These are phyloP conservation scores for Takifugu rubripes DNA, from an alignment of 2,797 vertebrate species.

Conservation along the genomic window DNA sequence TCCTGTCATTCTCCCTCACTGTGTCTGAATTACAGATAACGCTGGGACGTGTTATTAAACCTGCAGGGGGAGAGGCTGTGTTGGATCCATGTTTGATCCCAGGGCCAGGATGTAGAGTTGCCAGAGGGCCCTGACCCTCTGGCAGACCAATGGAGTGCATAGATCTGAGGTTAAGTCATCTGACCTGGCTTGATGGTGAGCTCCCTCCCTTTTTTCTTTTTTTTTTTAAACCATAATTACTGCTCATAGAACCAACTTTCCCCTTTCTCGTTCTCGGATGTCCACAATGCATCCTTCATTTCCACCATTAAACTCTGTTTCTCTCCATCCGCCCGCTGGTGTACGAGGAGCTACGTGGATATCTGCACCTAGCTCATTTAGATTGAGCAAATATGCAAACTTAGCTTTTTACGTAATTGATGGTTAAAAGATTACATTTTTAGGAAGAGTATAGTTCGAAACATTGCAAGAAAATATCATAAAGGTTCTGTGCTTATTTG, in stretches of 20 bases:
- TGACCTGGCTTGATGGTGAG: conserved; percentile 59
- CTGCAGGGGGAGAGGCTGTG: conserved; percentile 6
- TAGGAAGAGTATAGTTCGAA: too few relatives aligned
- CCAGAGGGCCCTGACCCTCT: conserved; percentile 65
- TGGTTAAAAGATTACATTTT: too few relatives aligned
- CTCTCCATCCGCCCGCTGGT: not conserved
- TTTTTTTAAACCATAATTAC: conserved; percentile 71
- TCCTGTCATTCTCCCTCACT: not conserved
- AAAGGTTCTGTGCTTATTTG: too few relatives aligned
- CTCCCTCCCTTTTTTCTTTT: conserved; percentile 7
- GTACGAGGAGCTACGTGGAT: too few relatives aligned
- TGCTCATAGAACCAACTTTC: conserved; percentile 65
- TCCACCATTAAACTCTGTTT: not conserved
- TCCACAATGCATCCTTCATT: conserved; percentile 53
- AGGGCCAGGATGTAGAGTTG: conserved; percentile 47
- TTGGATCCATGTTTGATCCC: conserved; percentile 2
- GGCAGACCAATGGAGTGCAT: conserved; percentile 72
- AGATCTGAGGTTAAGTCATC: conserved; percentile 82
- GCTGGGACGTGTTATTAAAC: conserved; percentile 6
- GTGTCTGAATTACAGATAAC: conserved; percentile 6
- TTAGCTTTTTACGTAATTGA: too few relatives aligned
- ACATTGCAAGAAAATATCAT: too few relatives aligned
- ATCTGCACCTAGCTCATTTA: too few relatives aligned
- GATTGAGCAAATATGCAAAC: not conserved
- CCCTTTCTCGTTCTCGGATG: conserved; percentile 43